Evolutionary conservation across 2,888 invertebrate genomes (phyloP).

Genomic region (Lycaena phlaeas): DNA sequence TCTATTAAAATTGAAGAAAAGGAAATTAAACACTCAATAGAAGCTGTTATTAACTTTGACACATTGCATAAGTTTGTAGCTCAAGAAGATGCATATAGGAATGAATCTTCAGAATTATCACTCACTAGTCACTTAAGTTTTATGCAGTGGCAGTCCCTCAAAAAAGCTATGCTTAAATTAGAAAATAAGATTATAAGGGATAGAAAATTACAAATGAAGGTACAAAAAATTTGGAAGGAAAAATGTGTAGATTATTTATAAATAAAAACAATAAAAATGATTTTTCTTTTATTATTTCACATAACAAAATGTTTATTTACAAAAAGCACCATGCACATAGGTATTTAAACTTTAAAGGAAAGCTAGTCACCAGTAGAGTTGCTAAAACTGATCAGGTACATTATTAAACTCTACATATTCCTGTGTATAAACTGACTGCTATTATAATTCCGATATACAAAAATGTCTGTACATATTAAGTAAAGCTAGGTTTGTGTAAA

Average conservation of each 20-base stretch:
- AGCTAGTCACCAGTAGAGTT: slow-evolving; percentile 14
- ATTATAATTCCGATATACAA: slow-evolving; percentile 7
- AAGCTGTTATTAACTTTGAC: slow-evolving; percentile 34
- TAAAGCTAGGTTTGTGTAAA: slow-evolving; percentile 4
- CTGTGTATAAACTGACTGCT: slow-evolving; percentile 8
- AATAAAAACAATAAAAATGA: slow-evolving; percentile 38
- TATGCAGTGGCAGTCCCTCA: slow-evolving; percentile 70
- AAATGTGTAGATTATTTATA: slow-evolving; percentile 48
- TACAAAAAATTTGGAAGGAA: slow-evolving; percentile 54
- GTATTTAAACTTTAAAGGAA: slow-evolving; percentile 24
- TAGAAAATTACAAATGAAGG: slow-evolving; percentile 48
- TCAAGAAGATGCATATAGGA: slow-evolving; percentile 47
- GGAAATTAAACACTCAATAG: slow-evolving; percentile 29
- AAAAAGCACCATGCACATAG: slow-evolving; percentile 44
- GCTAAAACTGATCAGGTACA: slow-evolving; percentile 40
- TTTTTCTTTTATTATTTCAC: slow-evolving; percentile 22
- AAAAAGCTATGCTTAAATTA: slow-evolving; percentile 41
- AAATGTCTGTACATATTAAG: slow-evolving; percentile 5
- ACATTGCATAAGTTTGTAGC: slow-evolving; percentile 41
- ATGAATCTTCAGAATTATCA: slow-evolving; percentile 33
- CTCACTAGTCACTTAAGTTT: slow-evolving; percentile 59
- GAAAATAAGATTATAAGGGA: slow-evolving; percentile 31
- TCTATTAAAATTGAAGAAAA: slow-evolving; percentile 14
- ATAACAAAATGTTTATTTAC: slow-evolving; percentile 28
- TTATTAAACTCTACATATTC: slow-evolving; percentile 20